Base-by-base conservation (phyloP, 2,888 invertebrate genomes). In the Amblyjoppa proteus region DNA sequence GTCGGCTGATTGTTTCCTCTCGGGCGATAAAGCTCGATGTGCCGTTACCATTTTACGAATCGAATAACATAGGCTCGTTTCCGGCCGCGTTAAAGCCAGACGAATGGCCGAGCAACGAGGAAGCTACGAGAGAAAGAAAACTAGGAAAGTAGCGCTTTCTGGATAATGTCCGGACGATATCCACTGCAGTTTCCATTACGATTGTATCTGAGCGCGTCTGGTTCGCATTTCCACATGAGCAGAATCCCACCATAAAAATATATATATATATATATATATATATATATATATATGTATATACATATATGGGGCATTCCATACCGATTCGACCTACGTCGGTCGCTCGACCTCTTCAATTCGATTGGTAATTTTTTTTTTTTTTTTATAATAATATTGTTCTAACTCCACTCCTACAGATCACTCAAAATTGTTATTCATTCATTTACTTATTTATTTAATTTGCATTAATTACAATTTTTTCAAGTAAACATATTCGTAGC, bases 81-180 rank as follows among this genome's bases (percentile, higher is more conserved):
- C 77, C 41, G 56, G 45, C 9, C 6, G 41, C 56, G 25, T 71
- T 66, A 49, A 3, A 56, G 25, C 51, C 31, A 20, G 16, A 45
- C 45, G 73, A 82, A 77, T 73, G 66, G n/a, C 56, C 53, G 31
- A 64, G 56, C 61, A 56, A 66, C 11, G 66, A 74, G 70, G 70
- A 71, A 81, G 31, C 53, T 73, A 1, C 28, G 3, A 3, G 49
- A 25, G 51, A 70, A 51, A n/a, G 31, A 51, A n/a, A 70, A 31
- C 5, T 16, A n/a, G 11, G 16, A 71, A 75, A 81, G 13, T 61
- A 31, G 53, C 34, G 16, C 34, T 45, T 34, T 31, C 66, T 68
- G 71, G 45, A 77, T 82, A 82, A 73, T 73, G 34, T 56, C 45
- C 45, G 56, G 20, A 71, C 77, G 77, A 71, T 82, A 77, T 73